These are phyloP conservation scores for Andrena trimmerana DNA, from an alignment of 2,888 invertebrate genomes.

Conservation along the genomic window DNA sequence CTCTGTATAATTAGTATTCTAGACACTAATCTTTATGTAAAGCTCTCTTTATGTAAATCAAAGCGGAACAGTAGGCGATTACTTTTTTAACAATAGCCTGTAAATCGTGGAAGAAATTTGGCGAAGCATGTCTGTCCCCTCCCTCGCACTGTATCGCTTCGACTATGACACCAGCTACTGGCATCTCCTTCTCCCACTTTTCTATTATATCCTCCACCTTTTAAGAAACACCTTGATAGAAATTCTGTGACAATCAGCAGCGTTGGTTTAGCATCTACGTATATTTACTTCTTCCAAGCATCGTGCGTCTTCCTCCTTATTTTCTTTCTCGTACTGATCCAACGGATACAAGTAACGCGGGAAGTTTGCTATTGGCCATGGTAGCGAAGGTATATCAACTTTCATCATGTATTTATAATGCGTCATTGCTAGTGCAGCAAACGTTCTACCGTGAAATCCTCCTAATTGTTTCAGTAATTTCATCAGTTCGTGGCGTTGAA, in stretches of 20 bases:
- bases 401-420: slow-evolving; percentile 47
- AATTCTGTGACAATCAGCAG: neutral
- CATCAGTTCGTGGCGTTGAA: neutral
- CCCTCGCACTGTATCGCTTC: slow-evolving; percentile 99
- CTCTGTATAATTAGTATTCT: slow-evolving; percentile 29
- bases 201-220: slow-evolving; percentile 91
- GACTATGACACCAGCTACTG: slow-evolving; percentile 96
- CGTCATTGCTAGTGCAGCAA: slow-evolving; percentile 49
- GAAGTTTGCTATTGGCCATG: slow-evolving; percentile 55
- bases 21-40: too few relatives aligned
- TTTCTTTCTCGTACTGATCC: slow-evolving; percentile 43
- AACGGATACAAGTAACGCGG: slow-evolving; percentile 51
- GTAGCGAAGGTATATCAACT: slow-evolving; percentile 51
- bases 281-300: slow-evolving; percentile 49
- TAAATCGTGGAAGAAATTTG: slow-evolving; percentile 94
- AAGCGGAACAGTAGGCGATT: neutral
- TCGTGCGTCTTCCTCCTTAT: slow-evolving; percentile 44
- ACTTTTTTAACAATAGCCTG: slow-evolving; percentile 93
- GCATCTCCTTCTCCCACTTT: slow-evolving; percentile 88
- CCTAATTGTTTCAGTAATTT: slow-evolving; percentile 36
- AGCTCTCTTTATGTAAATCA: neutral
- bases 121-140: slow-evolving; percentile 97
- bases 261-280: neutral
- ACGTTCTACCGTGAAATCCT: slow-evolving; percentile 58
- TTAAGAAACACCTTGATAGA: slow-evolving; percentile 8